Evolutionary conservation across 2,888 invertebrate genomes (phyloP).

Genomic region (Margaritifera margaritifera): DNA sequence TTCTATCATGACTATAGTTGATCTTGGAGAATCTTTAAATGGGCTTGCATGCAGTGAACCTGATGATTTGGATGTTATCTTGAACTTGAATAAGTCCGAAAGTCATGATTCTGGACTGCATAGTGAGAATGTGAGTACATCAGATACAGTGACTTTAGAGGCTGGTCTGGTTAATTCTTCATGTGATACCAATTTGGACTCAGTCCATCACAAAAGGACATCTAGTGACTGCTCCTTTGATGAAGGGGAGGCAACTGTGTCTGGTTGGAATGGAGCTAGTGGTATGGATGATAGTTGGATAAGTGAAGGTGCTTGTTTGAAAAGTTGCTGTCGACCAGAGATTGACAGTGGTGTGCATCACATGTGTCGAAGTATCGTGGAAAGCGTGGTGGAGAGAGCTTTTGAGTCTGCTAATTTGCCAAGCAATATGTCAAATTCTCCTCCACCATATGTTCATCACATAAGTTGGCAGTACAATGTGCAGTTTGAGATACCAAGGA

Average conservation of each 20-base stretch:
- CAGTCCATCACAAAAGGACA: not conserved
- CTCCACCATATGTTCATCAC: slow-evolving; percentile 18
- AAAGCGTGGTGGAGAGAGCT: slow-evolving; percentile 28
- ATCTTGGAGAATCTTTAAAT: slow-evolving; percentile 13
- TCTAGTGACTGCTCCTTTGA: not conserved
- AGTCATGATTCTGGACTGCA: slow-evolving; percentile 67
- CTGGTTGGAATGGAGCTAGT: slow-evolving; percentile 1
- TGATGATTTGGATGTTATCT: slow-evolving; percentile 20
- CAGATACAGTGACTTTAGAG: slow-evolving; percentile 52
- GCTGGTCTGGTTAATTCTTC: slow-evolving; percentile 6
- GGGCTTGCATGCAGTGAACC: not conserved
- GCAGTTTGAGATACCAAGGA: slow-evolving; percentile 46
- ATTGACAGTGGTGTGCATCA: slow-evolving; percentile 15
- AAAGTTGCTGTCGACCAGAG: slow-evolving; percentile 19
- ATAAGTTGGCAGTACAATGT: slow-evolving; percentile 53
- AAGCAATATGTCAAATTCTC: not conserved
- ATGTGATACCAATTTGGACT: slow-evolving; percentile 7
- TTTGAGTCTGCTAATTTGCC: slow-evolving; percentile 11
- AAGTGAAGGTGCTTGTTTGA: slow-evolving; percentile 6
- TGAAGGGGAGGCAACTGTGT: not conserved
- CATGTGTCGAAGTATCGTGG: slow-evolving; percentile 33
- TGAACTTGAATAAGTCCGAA: slow-evolving; percentile 57
- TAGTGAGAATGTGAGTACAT: slow-evolving; percentile 63
- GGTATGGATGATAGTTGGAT: slow-evolving; percentile 2
- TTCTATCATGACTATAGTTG: slow-evolving; percentile 24